Evolutionary conservation across 2,113 vertebrate species (phyloP).

Genomic region (Spea multiplicata): DNA sequence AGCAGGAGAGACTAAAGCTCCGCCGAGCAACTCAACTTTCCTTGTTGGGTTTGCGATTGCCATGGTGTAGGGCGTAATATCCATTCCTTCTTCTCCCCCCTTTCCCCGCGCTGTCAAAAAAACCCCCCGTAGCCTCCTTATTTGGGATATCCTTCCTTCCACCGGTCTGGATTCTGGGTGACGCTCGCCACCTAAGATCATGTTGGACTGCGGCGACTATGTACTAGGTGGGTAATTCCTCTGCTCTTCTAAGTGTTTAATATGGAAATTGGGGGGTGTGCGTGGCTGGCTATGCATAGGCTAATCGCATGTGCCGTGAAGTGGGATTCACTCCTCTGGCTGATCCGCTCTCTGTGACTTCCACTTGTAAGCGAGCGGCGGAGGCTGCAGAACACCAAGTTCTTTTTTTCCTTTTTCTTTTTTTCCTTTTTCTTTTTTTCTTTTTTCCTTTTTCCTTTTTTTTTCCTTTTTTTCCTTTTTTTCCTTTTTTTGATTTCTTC

Average conservation of each 20-base stretch:
- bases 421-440: not conserved
- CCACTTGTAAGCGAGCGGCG: too few species aligned
- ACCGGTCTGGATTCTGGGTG: constrained; percentile 63
- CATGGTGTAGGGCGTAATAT: constrained; percentile 71
- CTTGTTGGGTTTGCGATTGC: constrained; percentile 71
- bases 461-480: too few species aligned
- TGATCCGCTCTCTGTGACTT: too few species aligned
- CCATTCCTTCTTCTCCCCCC: constrained; percentile 51
- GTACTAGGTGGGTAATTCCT: constrained; percentile 76
- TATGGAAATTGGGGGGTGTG: constrained; percentile 65
- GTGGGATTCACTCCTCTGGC: not conserved
- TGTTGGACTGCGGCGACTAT: constrained; percentile 80
- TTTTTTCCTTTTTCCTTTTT: too few species aligned
- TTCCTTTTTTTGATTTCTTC: too few species aligned
- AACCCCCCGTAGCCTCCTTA: constrained; percentile 57
- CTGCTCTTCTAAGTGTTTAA: constrained; percentile 59
- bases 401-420: not conserved
- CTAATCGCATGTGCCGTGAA: constrained; percentile 61
- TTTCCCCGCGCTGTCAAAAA: constrained; percentile 56
- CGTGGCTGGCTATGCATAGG: constrained; percentile 66
- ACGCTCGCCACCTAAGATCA: constrained; percentile 66
- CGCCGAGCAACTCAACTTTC: constrained; percentile 76
- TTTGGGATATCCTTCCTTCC: constrained; percentile 60
- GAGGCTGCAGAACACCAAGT: not conserved
- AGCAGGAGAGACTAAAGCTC: constrained; percentile 76